Evolutionary conservation across 2,888 invertebrate species (phyloP), one percentile per base, ranked within the genome.

Genomic region (Nysson spinosus): DNA sequence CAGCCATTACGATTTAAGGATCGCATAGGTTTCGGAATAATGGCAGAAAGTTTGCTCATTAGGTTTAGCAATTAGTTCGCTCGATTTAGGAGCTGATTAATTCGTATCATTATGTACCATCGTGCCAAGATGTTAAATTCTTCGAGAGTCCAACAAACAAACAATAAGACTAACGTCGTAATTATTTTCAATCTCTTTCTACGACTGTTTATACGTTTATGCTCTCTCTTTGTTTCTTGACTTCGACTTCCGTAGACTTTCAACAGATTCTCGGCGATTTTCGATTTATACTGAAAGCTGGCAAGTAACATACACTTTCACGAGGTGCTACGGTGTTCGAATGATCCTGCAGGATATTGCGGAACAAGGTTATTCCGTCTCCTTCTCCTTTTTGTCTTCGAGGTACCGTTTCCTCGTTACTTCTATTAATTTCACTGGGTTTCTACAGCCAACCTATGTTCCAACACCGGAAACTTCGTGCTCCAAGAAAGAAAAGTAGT

Each of bases 11-110:
- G 64, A 44, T 55, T 43, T 50, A 50, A 63, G 22, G 39, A 49
- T 40, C 34, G 51, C 65, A 66, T 64, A 57, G 51, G 66, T 66
- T 66, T 52, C 57, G 57, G 66, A 66, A 64, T 66, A 66, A 66
- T 66, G 24, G 65, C 28, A 32, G 51, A 51, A 66, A 66, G 43
- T 66, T 66, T 35, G 57, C 65, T 43, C 66, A 64, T 66, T 66
- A 66, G 57, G 46, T 66, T 56, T 37, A 24, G 57, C 42, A 66
- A 66, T 66, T 66, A 66, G 51, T 57, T 34, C 46, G 4, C 52
- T 24, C 30, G 9, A 26, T 22, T 26, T 44, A 9, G 20, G 26
- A 49, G 32, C 52, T 42, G 30, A 51, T 64, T 66, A 57, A 66
- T 64, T 47, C 47, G 65, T 52, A 64, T 28, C 43, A 43, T 57